Evolutionary conservation across 2,113 vertebrate genomes (phyloP).

Genomic region (Petrocephalus zakoni): DNA sequence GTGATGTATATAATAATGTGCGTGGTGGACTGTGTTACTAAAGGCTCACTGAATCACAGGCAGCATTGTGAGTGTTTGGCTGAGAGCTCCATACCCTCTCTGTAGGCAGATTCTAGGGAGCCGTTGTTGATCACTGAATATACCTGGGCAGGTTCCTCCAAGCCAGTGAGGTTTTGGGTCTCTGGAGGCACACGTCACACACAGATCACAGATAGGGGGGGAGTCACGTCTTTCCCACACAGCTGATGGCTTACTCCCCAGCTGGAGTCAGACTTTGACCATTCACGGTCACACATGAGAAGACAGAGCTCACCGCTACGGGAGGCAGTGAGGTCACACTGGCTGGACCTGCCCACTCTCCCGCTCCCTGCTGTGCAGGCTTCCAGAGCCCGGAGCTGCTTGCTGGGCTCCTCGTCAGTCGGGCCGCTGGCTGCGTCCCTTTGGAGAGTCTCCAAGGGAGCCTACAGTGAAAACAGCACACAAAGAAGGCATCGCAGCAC

Average conservation of each 20-base stretch:
- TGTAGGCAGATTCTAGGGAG: conserved; percentile 59
- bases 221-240: neutral
- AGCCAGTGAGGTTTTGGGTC: conserved; percentile 50
- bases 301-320: conserved; percentile 20
- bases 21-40: neutral
- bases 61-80: neutral
- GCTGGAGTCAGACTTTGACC: neutral
- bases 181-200: neutral
- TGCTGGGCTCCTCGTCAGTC: conserved; percentile 52
- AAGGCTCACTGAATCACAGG: neutral
- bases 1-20: neutral
- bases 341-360: conserved; percentile 40
- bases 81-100: conserved; percentile 57
- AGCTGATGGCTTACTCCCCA: neutral
- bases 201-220: neutral
- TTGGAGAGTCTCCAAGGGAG: neutral
- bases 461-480: neutral
- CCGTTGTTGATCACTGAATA: conserved; percentile 68
- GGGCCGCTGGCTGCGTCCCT: conserved; percentile 18
- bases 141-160: conserved; percentile 64
- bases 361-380: conserved; percentile 56
- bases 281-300: neutral
- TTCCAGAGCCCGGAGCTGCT: conserved; percentile 67
- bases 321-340: neutral
- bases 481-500: neutral